These are phyloP conservation scores for Pampus argenteus DNA, from an alignment of 2,797 vertebrate genomes.

Conservation along the genomic window DNA sequence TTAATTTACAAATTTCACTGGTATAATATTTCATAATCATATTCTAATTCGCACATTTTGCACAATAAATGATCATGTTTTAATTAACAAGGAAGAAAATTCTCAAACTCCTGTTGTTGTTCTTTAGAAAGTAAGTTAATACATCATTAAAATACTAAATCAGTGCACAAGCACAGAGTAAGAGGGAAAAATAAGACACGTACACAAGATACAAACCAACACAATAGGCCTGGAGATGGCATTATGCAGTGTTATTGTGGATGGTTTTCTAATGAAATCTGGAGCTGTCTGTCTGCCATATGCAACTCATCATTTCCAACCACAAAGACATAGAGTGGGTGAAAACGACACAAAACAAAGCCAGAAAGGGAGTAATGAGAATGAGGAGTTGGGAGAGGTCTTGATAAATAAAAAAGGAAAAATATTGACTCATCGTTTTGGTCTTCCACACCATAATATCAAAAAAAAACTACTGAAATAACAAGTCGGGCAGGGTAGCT, in stretches of 20 bases:
- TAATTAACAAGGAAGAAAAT: neutral
- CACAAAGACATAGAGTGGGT: slow-evolving; percentile 57
- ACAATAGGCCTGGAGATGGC: slow-evolving; percentile 44
- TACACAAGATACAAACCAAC: slow-evolving; percentile 21
- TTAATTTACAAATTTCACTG: neutral
- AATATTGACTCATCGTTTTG: slow-evolving; percentile 38
- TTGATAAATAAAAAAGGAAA: slow-evolving; percentile 43
- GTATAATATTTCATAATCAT: neutral
- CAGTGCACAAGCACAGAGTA: neutral
- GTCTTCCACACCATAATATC: slow-evolving; percentile 22
- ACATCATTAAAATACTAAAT: slow-evolving; percentile 7
- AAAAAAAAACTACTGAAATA: slow-evolving; percentile 34
- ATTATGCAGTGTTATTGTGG: slow-evolving; percentile 51
- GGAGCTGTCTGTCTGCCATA: slow-evolving; percentile 52
- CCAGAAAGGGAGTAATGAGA: slow-evolving; percentile 31
- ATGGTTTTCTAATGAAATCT: slow-evolving; percentile 63
- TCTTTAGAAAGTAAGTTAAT: slow-evolving; percentile 14
- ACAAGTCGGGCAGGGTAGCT: slow-evolving; percentile 18
- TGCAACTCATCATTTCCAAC: slow-evolving; percentile 64
- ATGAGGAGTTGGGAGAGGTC: slow-evolving; percentile 30
- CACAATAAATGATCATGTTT: slow-evolving; percentile 1
- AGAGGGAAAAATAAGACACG: neutral
- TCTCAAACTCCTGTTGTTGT: neutral
- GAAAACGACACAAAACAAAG: slow-evolving; percentile 53
- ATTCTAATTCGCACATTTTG: neutral